Percentiles rank a stretch among this genome's conserved stretches.
These are phyloP conservation scores for Isichthys henryi DNA, from an alignment of 2,113 vertebrate species.

Conservation along the genomic window DNA sequence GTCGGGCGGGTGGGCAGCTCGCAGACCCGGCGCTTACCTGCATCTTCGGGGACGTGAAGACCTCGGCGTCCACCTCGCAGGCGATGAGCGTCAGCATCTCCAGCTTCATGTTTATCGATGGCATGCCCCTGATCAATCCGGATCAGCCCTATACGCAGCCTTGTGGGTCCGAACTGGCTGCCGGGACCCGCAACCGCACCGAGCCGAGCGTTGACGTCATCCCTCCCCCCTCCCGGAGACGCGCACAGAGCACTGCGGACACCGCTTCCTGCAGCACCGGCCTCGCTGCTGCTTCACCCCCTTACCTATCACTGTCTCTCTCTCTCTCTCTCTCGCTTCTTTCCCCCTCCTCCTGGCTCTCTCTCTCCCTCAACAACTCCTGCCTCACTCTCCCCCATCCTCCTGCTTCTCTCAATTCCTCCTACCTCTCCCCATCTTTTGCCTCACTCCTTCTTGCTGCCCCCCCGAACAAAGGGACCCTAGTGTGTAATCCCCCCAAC, in stretches of 20 bases:
- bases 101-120: constrained; percentile 74
- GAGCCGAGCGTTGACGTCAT: neutral
- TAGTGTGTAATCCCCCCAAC: neutral
- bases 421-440: neutral
- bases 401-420: neutral
- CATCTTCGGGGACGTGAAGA: constrained; percentile 69
- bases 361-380: neutral
- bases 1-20: neutral
- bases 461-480: too few species aligned
- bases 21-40: constrained; percentile 51
- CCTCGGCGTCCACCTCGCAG: constrained; percentile 66
- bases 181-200: neutral
- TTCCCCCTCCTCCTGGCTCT: neutral
- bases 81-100: constrained; percentile 73
- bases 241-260: neutral
- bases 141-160: neutral
- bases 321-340: neutral
- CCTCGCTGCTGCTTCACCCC: neutral
- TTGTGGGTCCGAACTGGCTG: neutral
- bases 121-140: constrained; percentile 52
- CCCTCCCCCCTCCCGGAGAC: neutral
- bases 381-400: neutral
- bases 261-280: neutral
- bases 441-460: neutral
- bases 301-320: neutral